Base-by-base conservation (phyloP, 2,797 vertebrate genomes). In the Eospalax fontanierii region DNA sequence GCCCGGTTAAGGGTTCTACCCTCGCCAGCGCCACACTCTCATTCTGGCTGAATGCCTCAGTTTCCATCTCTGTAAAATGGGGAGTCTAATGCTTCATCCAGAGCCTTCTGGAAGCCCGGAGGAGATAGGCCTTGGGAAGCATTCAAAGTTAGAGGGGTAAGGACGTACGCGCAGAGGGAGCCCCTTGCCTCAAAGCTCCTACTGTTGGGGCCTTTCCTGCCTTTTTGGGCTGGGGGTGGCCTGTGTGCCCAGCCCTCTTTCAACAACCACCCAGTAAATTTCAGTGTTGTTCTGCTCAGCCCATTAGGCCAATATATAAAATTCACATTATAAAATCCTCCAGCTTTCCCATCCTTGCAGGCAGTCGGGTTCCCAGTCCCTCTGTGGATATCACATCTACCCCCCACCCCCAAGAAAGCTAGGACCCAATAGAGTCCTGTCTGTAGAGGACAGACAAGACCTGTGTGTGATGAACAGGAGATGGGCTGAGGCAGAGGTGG, bases 11-110 rank as follows among this genome's bases (percentile, higher is more conserved):
- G 28, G 68, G 9, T 33, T 19, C 35, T 65, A 4, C 15, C 5
- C 61, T 30, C 6, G 2, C 30, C 21, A 15, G 40, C 24, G 81
- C 43, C n/a, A 11, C 15, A 5, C 5, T 14, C 43, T 8, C 14
- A 10, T 7, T 59, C 0, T 2, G 35, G 7, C 71, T 87, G 71
- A 28, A 16, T 26, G 54, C 73, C 73, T 92, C 81, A 3, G 16
- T 61, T 61, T 71, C 89, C 73, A 38, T 59, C 78, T 0, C 73
- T 30, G 50, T 63, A 12, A 38, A 46, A 19, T 12, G 40, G 83
- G 54, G 10, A 24, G 0, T 30, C 5, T 2, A 2, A 21, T 0
- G 18, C 2, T 7, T 1, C n/a, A 5, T 35, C 61, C 46, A 1
- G 40, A 73, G 75, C 26, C 1, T 19, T 43, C 92, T 22, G 26